Base-by-base conservation (phyloP, 1,140 invertebrate species). In the Caenorhabditis tropicalis region DNA sequence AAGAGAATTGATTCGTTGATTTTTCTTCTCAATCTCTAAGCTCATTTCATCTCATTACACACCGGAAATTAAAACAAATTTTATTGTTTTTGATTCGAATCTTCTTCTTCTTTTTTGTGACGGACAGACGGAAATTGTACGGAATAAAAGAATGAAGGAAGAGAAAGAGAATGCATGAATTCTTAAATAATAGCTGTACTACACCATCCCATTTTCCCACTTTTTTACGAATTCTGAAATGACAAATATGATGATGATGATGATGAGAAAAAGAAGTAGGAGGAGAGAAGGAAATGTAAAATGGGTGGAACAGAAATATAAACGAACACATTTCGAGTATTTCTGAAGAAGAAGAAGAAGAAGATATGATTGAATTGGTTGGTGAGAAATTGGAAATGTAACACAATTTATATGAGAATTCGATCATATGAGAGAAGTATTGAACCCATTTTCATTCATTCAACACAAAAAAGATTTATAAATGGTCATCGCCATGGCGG, bases 21-120 rank as follows among this genome's bases (percentile, higher is more conserved):
- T 15, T 10, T 27, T 51, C 9, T 51, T 51, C n/a, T n/a, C 43
- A 9, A 46, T 46, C 43, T 46, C 43, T n/a, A 12, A 43, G 39
- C 48, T n/a, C 48, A 15, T 19, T 51, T 56, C 29, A 7, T 15
- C 29, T 10, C 9, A 33, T 33, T 33, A 65, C 58, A 65, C 58
- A 19, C 58, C 58, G 58, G 58, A 65, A 65, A 65, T 43, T 74
- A 74, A 74, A 74, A 74, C 65, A 74, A 74, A 74, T 74, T 74
- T 39, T 74, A 74, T 74, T 74, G 65, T 74, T 74, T 74, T 74
- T 74, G 65, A 74, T 74, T 43, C 36, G 36, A 74, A 74, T 74
- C 65, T 43, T 74, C 31, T n/a, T 58, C n/a, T 65, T 19, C 9
- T 65, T 27, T 65, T 2, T 27, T 74, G 16, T 31, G 24, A 5